Conservation (phyloP, 2,797 vertebrate genomes). For the Sebastes iracundus region DNA sequence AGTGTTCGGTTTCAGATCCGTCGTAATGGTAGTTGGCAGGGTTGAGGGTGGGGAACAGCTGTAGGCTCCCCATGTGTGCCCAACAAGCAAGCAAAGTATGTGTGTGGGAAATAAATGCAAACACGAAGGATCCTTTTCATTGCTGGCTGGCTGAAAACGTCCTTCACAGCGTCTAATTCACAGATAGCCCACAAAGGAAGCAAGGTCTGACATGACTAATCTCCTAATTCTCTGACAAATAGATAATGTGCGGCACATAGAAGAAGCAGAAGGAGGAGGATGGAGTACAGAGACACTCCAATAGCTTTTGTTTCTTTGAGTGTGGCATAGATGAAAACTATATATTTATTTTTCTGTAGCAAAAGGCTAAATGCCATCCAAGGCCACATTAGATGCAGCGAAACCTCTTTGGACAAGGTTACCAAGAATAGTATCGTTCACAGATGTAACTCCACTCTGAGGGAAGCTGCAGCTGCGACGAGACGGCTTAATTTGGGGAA, state of each 20-base stretch:
- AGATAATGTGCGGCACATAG: constrained; percentile 51
- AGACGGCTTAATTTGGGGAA: constrained; percentile 25
- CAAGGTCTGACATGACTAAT: constrained; percentile 69
- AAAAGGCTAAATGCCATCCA: constrained; percentile 30
- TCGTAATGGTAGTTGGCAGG: constrained; percentile 56
- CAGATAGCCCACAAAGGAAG: constrained; percentile 66
- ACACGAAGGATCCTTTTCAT: constrained; percentile 54
- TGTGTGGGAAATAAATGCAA: constrained; percentile 64
- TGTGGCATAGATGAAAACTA: constrained; percentile 32
- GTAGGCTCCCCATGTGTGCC: constrained; percentile 49
- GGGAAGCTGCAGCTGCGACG: neutral
- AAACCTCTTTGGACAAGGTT: constrained; percentile 30
- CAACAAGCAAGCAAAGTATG: constrained; percentile 41
- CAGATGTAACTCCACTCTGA: neutral
- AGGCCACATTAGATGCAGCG: constrained; percentile 26
- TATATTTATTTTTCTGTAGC: constrained; percentile 19
- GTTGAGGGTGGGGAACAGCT: constrained; percentile 64
- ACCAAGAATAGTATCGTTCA: neutral
- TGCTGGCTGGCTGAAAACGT: constrained; percentile 53
- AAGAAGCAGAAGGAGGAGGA: constrained; percentile 4
- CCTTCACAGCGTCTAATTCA: constrained; percentile 70
- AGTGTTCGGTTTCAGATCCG: constrained; percentile 50
- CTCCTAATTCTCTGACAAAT: constrained; percentile 75
- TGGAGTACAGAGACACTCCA: constrained; percentile 39
- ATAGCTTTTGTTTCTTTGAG: constrained; percentile 13